These are phyloP conservation scores for Mergus octosetaceus DNA, from an alignment of 2,797 vertebrate species.

Conservation along the genomic window DNA sequence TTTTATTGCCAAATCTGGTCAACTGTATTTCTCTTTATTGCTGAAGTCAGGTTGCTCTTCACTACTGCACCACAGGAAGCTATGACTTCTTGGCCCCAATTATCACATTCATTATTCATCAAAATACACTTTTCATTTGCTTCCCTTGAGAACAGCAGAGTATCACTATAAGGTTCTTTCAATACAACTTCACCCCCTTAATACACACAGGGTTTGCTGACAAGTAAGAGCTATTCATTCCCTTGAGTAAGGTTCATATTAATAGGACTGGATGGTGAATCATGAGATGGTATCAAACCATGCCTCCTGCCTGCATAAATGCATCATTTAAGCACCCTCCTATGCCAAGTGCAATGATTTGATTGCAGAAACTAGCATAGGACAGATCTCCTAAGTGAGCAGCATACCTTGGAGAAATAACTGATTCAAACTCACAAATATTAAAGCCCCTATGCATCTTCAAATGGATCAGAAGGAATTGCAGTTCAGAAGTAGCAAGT, in stretches of 20 bases:
- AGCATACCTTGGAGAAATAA: conserved; percentile 34
- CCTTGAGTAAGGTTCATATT: conserved; percentile 49
- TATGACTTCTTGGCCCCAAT: conserved; percentile 42
- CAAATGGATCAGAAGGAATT: conserved; percentile 21
- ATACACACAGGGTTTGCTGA: conserved; percentile 45
- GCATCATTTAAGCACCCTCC: conserved; percentile 38
- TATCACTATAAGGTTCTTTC: conserved; percentile 42
- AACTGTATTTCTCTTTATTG: not conserved
- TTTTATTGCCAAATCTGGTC: not conserved
- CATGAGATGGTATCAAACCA: conserved; percentile 46
- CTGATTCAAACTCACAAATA: not conserved
- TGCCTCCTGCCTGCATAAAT: conserved; percentile 52
- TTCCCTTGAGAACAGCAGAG: conserved; percentile 25
- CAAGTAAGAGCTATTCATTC: conserved; percentile 54
- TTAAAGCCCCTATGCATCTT: conserved; percentile 17
- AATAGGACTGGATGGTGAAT: conserved; percentile 49
- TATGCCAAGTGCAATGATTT: not conserved
- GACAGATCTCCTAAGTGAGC: conserved; percentile 3
- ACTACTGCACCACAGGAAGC: conserved; percentile 15
- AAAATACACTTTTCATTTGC: conserved; percentile 24
- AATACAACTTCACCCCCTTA: conserved; percentile 33
- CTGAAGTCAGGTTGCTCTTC: not conserved
- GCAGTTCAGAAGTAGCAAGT: conserved; percentile 16
- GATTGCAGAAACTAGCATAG: conserved; percentile 32
- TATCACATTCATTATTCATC: conserved; percentile 57